Conservation (phyloP, 2,113 vertebrate species). For the Thamnophis sirtalis region DNA sequence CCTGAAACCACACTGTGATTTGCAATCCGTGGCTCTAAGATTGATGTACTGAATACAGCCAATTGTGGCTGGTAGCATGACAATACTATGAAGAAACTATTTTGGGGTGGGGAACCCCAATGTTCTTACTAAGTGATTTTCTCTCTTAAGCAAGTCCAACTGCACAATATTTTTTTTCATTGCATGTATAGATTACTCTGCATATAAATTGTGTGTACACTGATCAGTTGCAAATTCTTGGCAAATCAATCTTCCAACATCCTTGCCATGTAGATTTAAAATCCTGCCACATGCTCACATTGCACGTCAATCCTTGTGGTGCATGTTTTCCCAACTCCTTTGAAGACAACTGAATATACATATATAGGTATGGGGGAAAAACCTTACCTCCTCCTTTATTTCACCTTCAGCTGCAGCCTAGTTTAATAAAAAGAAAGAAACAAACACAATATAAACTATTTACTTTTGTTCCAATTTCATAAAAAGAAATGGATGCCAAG, state of each 20-base stretch:
- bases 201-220: background rate
- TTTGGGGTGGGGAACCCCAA: background rate
- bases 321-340: background rate
- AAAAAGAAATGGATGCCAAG: background rate
- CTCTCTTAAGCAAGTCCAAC: background rate
- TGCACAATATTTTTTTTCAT: background rate
- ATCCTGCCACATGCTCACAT: background rate
- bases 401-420: slow-evolving; percentile 78
- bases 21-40: background rate
- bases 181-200: background rate
- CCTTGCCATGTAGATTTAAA: background rate
- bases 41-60: background rate
- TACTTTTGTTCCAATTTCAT: background rate
- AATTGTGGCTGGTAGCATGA: background rate
- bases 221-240: background rate
- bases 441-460: background rate
- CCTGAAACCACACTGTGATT: background rate
- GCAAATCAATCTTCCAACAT: background rate
- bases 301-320: background rate
- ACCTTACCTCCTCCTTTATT: slow-evolving; percentile 84
- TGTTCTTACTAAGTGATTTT: background rate
- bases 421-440: slow-evolving; percentile 7
- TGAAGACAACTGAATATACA: background rate
- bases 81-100: background rate
- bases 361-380: no score